phyloP scores from a whole-genome alignment of 35 echinoderm and acorn worm species.

The Heliocidaris erythrogramma region DNA sequence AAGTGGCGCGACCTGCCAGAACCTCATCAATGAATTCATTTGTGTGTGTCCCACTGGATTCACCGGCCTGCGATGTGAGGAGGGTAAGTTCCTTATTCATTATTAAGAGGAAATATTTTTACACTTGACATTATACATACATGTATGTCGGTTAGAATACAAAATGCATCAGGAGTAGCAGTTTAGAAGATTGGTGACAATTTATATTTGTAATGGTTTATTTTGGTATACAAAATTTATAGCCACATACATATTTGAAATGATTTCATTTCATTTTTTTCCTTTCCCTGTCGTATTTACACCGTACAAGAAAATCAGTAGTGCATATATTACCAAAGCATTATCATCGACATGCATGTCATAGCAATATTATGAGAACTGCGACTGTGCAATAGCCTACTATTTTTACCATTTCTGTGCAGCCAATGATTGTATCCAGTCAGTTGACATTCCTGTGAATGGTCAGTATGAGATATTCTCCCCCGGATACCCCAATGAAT shows the following conservation, averaged over 20 bases:
- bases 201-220: not conserved
- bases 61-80: conserved; percentile 70
- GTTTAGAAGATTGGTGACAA: not conserved
- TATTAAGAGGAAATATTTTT: too few relatives aligned
- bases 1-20: conserved; percentile 62
- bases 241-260: too few relatives aligned
- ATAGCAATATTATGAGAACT: not conserved
- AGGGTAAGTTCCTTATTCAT: conserved; percentile 46
- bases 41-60: conserved; percentile 65
- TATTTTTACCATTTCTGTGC: not conserved
- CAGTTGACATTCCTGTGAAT: conserved; percentile 34
- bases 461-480: conserved; percentile 58
- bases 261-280: too few relatives aligned
- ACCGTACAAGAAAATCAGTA: too few relatives aligned
- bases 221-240: too few relatives aligned
- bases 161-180: too few relatives aligned
- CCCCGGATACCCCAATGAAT: conserved; percentile 75
- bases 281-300: too few relatives aligned
- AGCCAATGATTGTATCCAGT: conserved; percentile 47
- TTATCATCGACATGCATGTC: not conserved
- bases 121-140: too few relatives aligned
- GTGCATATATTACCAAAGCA: not conserved
- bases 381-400: not conserved
- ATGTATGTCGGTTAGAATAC: too few relatives aligned
- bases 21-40: conserved; percentile 57